A percentile compares a stretch with the other conserved stretches of the same genome.
phyloP scores from a whole-genome alignment of 2,113 vertebrate species.

The Chaetodon trifascialis region DNA sequence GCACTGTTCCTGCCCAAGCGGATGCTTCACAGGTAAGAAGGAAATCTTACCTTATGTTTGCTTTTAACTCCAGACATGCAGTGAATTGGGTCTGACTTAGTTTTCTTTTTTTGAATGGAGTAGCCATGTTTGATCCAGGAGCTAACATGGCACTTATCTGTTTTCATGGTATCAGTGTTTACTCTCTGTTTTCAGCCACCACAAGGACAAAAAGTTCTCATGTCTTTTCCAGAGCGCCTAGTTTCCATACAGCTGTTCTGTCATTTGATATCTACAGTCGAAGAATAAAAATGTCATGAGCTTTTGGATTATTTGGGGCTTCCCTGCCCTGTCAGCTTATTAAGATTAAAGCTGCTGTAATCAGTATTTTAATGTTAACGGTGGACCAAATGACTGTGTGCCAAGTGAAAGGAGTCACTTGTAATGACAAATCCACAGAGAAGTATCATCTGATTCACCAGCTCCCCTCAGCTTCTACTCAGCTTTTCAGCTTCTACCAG shows the following conservation, averaged over 20 bases:
- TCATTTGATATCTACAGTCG: neutral
- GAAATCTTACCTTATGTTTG: neutral
- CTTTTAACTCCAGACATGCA: neutral
- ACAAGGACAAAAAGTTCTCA: neutral
- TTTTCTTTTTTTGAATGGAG: neutral
- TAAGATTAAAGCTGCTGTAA: neutral
- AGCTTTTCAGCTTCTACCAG: neutral
- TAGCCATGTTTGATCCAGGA: neutral
- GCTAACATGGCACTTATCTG: neutral
- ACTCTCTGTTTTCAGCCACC: neutral
- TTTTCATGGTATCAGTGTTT: neutral
- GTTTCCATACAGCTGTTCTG: neutral
- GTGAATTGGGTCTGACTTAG: neutral
- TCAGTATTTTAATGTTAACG: neutral
- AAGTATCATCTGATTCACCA: too few species aligned
- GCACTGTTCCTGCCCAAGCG: slow-evolving; percentile 46
- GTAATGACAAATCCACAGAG: neutral
- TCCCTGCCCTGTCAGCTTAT: neutral
- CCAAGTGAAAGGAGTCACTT: neutral
- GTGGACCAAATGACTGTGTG: neutral
- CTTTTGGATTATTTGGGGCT: neutral
- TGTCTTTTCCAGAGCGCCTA: neutral
- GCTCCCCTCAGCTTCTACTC: too few species aligned
- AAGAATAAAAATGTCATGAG: neutral
- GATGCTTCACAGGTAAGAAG: slow-evolving; percentile 74